Base-by-base conservation (phyloP, 2,888 invertebrate genomes). In the Hemithea aestivaria region DNA sequence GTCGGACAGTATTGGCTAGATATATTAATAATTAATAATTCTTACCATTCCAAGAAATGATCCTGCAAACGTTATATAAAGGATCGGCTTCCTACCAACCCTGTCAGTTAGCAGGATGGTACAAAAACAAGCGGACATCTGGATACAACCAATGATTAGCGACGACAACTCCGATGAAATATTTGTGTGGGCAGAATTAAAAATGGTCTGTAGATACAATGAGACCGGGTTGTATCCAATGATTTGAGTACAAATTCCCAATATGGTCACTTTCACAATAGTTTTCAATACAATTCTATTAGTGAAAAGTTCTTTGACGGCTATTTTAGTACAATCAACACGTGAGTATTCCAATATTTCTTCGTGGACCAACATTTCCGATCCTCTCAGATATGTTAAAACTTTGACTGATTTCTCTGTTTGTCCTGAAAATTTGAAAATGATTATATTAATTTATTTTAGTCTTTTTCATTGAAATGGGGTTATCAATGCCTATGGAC, bases 281-380 rank as follows among this genome's bases (percentile, higher is more conserved):
- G 46, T 40, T 38, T 44, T 48, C 7, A 51, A 27, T 6, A 48
- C 27, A 7, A 40, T 10, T 10, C 6, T 7, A 8, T 40, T 36
- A 8, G 12, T 35, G 6, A 40, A 1, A 9, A 39, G 8, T 8
- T 36, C 20, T 27, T 23, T 35, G n/a, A 8, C 22, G 8, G 25
- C n/a, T 4, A 7, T 26, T 35, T 7, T 7, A 10, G 26, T 10
- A 22, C 9, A 7, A 20, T 28, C 29, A 2, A 7, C 16, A 7
- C 9, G 16, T 6, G 30, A 33, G n/a, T 43, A 40, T 27, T 46
- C 36, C 3, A 31, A 24, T 4, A 45, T 28, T 22, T 46, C 42
- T 22, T 46, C 46, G 0, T 4, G 7, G 3, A 34, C 42, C 25
- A 9, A 2, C 7, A 21, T n/a, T 21, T 27, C 9, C 7, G 40